These are phyloP conservation scores for Pilophorus perplexus DNA, from an alignment of 2,888 invertebrate species.

Conservation along the genomic window DNA sequence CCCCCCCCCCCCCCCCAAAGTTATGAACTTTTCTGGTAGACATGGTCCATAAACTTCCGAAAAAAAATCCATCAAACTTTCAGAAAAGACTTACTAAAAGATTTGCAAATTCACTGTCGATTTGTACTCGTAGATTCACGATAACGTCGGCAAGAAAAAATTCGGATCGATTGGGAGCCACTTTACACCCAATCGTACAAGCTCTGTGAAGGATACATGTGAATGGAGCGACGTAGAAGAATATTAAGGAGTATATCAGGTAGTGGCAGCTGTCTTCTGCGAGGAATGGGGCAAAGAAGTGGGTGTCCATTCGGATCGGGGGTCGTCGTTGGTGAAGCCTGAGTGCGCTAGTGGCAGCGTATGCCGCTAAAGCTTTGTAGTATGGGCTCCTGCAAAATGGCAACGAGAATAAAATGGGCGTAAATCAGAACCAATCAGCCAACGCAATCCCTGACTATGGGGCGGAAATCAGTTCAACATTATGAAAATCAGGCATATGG, in stretches of 20 bases:
- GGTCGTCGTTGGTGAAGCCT: slow-evolving; percentile 93
- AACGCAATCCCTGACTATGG: background rate
- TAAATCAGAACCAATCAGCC: slow-evolving; percentile 1
- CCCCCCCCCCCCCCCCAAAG: no score
- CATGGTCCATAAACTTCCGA: no score
- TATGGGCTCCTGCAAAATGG: slow-evolving; percentile 67
- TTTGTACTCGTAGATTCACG: no score
- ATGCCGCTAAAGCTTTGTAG: slow-evolving; percentile 86
- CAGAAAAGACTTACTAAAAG: no score
- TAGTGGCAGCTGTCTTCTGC: slow-evolving; percentile 95
- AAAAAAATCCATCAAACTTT: no score
- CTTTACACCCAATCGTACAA: no score
- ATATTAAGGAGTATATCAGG: slow-evolving; percentile 90
- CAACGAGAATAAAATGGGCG: no score
- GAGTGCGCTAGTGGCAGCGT: slow-evolving; percentile 92
- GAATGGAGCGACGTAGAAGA: slow-evolving; percentile 84
- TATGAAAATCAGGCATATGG: background rate
- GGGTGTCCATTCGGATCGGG: slow-evolving; percentile 73
- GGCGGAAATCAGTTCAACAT: background rate
- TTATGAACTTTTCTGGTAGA: no score
- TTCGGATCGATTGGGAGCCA: no score
- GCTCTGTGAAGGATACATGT: slow-evolving; percentile 90
- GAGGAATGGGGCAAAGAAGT: slow-evolving; percentile 76
- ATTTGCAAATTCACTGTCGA: background rate
- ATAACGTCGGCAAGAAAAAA: no score